Base-by-base conservation (phyloP, 2,113 vertebrate genomes). In the Scortum barcoo region DNA sequence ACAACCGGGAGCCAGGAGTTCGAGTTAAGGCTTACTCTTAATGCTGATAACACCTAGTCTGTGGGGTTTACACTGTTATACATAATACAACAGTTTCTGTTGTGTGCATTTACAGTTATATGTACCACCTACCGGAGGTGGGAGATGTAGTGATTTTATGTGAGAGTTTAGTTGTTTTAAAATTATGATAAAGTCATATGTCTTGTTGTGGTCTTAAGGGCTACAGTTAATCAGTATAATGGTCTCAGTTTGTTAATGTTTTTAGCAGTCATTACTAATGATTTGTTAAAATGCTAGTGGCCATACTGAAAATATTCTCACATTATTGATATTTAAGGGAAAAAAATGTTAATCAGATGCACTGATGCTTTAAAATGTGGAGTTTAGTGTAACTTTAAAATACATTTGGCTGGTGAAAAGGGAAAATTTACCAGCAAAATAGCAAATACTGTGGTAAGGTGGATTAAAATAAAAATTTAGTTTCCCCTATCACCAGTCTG, bases 1-100 rank as follows among this genome's bases (percentile, higher is more conserved):
- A 97, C 96, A 24, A 99, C 98, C 10, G 98, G 98, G 68, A 99
- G 98, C 94, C 96, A 97, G 86, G 98, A 99, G 95, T 99, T 99
- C 88, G 97, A 99, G 98, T 99, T 91, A 95, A 96, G 93, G 91
- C 57, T 66, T 54, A 54, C 8, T 73, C 53, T 51, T n/a, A n/a
- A 26, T 13, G 16, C 26, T 67, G 4, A 46, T 57, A 24, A 5
- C 20, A 20, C 28, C 3, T 33, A 40, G 24, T 71, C 11, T 28
- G 10, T 56, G 9, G 9, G 13, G 67, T 65, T 76, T 30, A 14
- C 7, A 36, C 10, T 14, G 1, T 28, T 63, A 33, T 14, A 54
- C 26, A 54, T 14, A 22, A 7, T 24, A 11, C 4, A 30, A 5
- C 28, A 51, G 28, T 26, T 50, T 62, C 20, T 28, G 22, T 53